phyloP scores from a whole-genome alignment of 2,797 vertebrate species.

The Ceyx erithaca region DNA sequence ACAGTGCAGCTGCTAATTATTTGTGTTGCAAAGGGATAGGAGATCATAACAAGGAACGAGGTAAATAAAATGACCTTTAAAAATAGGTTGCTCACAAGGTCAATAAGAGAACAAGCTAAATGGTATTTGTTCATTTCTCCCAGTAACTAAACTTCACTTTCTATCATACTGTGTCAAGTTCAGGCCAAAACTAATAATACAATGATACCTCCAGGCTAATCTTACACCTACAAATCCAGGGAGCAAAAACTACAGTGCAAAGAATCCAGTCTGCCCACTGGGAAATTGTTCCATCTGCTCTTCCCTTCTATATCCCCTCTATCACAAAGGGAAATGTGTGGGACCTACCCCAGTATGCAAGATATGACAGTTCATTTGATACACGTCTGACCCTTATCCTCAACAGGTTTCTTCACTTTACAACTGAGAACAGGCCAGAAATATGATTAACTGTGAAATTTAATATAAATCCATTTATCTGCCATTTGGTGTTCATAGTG shows the following conservation, averaged over 20 bases:
- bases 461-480: conserved; percentile 18
- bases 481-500: not conserved
- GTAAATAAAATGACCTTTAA: not conserved
- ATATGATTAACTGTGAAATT: conserved; percentile 34
- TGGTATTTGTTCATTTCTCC: not conserved
- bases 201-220: not conserved
- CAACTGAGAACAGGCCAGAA: not conserved
- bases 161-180: not conserved
- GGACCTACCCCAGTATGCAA: not conserved
- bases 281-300: not conserved
- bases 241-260: not conserved
- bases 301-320: not conserved
- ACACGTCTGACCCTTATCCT: not conserved
- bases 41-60: not conserved
- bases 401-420: not conserved
- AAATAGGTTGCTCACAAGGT: not conserved
- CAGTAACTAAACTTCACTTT: not conserved
- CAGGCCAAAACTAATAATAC: not conserved
- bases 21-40: not conserved
- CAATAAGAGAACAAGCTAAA: not conserved
- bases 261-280: not conserved
- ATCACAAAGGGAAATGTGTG: not conserved
- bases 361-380: not conserved
- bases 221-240: not conserved
- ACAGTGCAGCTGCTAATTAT: not conserved